Percentiles rank a stretch among this genome's conserved stretches.
phyloP scores from a whole-genome alignment of 2,113 vertebrate genomes.

The Thamnaconus septentrionalis region DNA sequence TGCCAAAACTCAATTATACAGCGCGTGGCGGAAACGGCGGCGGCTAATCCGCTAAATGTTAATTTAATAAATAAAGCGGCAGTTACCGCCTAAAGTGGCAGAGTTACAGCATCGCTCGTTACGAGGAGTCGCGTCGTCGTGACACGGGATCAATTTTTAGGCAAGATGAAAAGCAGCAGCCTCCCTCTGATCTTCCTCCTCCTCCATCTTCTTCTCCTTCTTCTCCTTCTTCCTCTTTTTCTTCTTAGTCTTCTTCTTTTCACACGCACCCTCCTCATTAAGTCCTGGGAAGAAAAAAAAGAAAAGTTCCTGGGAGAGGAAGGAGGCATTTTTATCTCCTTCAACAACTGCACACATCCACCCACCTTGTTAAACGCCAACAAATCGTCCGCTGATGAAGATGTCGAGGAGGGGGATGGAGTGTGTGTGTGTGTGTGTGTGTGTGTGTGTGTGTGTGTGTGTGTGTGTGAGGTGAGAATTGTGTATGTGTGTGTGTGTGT shows the following conservation, averaged over 20 bases:
- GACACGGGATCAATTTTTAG: conserved; percentile 2
- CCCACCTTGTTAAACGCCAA: conserved; percentile 55
- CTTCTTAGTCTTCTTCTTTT: background rate
- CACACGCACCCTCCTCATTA: conserved; percentile 40
- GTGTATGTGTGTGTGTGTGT: background rate
- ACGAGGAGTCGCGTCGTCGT: background rate
- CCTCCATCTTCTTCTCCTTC: too few relatives aligned
- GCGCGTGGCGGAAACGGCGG: too few relatives aligned
- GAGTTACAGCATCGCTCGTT: background rate
- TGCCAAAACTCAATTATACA: too few relatives aligned
- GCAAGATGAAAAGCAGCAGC: conserved; percentile 2
- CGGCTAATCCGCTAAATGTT: too few relatives aligned
- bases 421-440: too few relatives aligned
- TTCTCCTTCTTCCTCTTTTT: too few relatives aligned
- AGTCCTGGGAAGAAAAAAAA: conserved; percentile 13
- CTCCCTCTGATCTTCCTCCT: conserved; percentile 26
- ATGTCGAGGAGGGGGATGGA: conserved; percentile 43
- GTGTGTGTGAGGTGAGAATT: too few relatives aligned
- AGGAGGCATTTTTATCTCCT: conserved; percentile 54
- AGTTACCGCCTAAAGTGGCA: background rate
- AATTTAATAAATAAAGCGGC: too few relatives aligned
- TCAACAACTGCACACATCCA: conserved; percentile 3
- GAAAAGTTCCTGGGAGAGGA: conserved; percentile 10
- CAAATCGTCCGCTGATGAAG: conserved; percentile 67
- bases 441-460: too few relatives aligned